Conservation (phyloP, 2,797 vertebrate species). For the Anas flavirostris region DNA sequence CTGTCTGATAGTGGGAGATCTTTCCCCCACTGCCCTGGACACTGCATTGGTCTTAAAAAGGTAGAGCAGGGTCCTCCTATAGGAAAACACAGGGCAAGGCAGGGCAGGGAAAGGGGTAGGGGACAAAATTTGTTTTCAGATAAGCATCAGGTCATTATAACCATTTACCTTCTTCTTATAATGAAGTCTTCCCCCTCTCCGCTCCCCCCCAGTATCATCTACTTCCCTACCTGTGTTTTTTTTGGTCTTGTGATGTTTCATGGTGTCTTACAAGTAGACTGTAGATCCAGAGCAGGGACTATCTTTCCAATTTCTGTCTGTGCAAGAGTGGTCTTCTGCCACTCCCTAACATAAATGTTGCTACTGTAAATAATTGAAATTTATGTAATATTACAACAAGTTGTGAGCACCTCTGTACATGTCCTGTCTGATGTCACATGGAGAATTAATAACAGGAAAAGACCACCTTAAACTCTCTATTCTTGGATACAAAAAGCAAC, state of each 20-base stretch:
- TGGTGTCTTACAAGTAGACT: background rate
- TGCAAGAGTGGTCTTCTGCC: background rate
- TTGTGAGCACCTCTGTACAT: background rate
- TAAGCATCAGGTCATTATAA: background rate
- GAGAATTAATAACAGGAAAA: background rate
- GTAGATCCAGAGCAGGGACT: background rate
- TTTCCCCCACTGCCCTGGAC: background rate
- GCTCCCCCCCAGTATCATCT: background rate
- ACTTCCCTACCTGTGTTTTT: background rate
- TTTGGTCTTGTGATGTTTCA: background rate
- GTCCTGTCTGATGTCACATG: background rate
- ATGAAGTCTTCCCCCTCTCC: too few relatives aligned
- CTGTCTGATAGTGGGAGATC: too few relatives aligned
- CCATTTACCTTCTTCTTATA: background rate
- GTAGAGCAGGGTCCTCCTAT: background rate
- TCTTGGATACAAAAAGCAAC: background rate
- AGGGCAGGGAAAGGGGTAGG: background rate
- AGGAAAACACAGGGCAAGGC: background rate
- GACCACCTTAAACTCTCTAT: background rate
- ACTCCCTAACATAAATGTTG: background rate
- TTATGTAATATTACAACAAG: background rate
- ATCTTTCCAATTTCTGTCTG: background rate
- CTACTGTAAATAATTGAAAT: background rate
- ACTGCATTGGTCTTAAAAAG: background rate
- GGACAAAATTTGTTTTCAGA: background rate